Evolutionary conservation across 23 tunicate species (phyloP).

Genomic region (Pegea sp.): DNA sequence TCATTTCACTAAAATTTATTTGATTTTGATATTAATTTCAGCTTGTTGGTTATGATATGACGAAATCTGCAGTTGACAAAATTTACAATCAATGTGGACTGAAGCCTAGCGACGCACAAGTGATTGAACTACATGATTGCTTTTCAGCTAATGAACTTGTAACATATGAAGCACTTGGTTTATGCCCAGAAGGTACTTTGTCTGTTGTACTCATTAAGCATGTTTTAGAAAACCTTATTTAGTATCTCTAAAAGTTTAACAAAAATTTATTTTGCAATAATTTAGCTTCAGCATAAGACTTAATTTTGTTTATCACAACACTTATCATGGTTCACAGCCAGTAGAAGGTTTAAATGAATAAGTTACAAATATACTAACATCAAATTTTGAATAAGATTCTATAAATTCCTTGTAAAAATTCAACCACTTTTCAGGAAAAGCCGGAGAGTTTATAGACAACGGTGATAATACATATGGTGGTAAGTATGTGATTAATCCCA

Average conservation of each 20-base stretch:
- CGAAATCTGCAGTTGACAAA: constrained; percentile 46
- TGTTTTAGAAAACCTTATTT: too few relatives aligned
- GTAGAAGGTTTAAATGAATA: too few relatives aligned
- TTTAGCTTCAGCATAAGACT: neutral
- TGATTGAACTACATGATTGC: constrained; percentile 95
- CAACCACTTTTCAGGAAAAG: constrained; percentile 73
- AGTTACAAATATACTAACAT: too few relatives aligned
- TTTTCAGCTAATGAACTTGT: constrained; percentile 95
- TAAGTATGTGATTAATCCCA: constrained; percentile 78
- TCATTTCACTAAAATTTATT: neutral
- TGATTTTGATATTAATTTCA: constrained; percentile 3
- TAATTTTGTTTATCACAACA: constrained; percentile 1
- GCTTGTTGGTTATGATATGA: constrained; percentile 90
- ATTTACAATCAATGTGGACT: constrained; percentile 47
- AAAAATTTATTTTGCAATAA: too few relatives aligned
- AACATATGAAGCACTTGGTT: constrained; percentile 93
- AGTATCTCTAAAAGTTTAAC: too few relatives aligned
- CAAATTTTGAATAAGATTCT: too few relatives aligned
- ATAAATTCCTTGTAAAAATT: too few relatives aligned
- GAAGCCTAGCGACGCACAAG: constrained; percentile 67
- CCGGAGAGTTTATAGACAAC: constrained; percentile 88
- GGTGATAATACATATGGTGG: constrained; percentile 98
- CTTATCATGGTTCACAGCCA: too few relatives aligned
- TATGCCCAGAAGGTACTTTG: constrained; percentile 57
- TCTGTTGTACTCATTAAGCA: neutral